Base-by-base conservation (phyloP, 2,888 invertebrate species). In the Scrobipalpa costella region DNA sequence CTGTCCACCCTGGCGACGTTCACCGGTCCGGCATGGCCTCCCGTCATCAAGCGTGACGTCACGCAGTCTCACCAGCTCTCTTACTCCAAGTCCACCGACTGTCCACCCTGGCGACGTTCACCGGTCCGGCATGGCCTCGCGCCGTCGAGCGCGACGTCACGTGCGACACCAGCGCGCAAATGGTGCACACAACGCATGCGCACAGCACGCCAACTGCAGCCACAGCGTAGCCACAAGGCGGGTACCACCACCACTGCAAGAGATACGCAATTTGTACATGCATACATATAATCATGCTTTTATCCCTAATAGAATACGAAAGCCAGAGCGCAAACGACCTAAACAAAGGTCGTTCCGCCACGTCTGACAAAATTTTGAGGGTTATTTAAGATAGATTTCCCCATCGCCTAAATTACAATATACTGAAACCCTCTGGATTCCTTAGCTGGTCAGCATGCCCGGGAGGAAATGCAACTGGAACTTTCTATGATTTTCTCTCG, bases 161-260 rank as follows among this genome's bases (percentile, higher is more conserved):
- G 49, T 72, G 61, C 62, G 19, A 57, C 2, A 8, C 9, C 61
- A 44, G 19, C 13, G 27, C 36, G 71, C 57, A 68, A 68, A 11
- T 70, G 33, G 59, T 21, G 63, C 64, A 64, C 57, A 57, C 63
- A 67, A 60, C 0, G 69, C 68, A 13, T 71, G 67, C 60, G 65
- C 66, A 52, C 63, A 67, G 59, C 70, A 72, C 40, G 67, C 68
- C 62, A 69, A 63, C 75, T 71, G 40, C 71, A 33, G 72, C 52
- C 68, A 66, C 63, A 63, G 71, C 76, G 70, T 73, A 77, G 15
- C 75, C 77, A 17, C 75, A 77, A 0, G 74, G 69, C 0, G 75
- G 71, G 63, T 70, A 74, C 73, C 77, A 74, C 77, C 76, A 75
- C 77, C 78, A 77, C 79, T 76, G 65, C 8, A 49, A 27, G 2